These are phyloP conservation scores for Passer domesticus DNA, from an alignment of 2,113 vertebrate species.

Conservation along the genomic window DNA sequence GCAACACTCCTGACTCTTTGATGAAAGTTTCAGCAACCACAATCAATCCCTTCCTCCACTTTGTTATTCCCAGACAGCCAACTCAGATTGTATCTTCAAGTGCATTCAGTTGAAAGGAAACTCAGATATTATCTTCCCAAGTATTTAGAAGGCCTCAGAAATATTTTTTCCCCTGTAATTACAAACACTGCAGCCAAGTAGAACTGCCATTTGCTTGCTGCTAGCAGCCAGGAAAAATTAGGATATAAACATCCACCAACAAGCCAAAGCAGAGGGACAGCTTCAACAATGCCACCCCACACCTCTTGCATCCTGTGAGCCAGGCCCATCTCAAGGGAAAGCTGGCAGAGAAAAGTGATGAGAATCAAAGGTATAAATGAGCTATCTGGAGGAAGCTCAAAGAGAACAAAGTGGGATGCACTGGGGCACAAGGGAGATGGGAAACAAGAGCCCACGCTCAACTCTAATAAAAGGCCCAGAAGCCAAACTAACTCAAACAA, in stretches of 20 bases:
- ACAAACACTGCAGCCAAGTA: neutral
- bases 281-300: neutral
- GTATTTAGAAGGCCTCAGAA: constrained; percentile 36
- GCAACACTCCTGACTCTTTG: neutral
- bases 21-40: constrained; percentile 27
- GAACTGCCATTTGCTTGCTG: neutral
- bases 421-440: neutral
- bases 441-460: neutral
- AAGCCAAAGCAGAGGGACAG: neutral
- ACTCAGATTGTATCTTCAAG: constrained; percentile 36
- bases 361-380: neutral
- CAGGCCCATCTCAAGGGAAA: neutral
- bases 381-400: neutral
- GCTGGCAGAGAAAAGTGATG: neutral
- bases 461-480: neutral
- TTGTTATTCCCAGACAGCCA: constrained; percentile 34
- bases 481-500: neutral
- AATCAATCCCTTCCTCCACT: constrained; percentile 33
- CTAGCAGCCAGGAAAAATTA: neutral
- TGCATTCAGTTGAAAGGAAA: constrained; percentile 48
- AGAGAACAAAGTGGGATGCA: neutral
- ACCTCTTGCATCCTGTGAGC: neutral
- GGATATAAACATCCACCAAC: neutral
- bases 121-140: constrained; percentile 42
- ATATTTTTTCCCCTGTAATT: neutral